A percentile compares a stretch with the other conserved stretches of the same genome.
Evolutionary conservation across 2,113 vertebrate genomes (phyloP).

Genomic region (Rhodinocichla rosea): DNA sequence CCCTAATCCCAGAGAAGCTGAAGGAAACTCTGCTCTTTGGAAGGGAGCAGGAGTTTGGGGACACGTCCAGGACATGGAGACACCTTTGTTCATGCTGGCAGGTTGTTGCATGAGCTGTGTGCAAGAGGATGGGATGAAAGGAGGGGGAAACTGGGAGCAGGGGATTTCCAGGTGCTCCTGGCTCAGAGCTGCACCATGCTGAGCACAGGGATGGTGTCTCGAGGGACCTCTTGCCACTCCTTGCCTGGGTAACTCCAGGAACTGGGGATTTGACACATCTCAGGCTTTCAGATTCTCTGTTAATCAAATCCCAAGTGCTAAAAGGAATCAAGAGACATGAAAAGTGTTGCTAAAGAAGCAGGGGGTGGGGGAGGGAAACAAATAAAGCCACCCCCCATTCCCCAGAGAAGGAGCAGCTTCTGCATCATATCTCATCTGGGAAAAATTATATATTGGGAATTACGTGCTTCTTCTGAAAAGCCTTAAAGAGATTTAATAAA

Average conservation of each 20-base stretch:
- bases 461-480: conserved; percentile 33
- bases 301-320: neutral
- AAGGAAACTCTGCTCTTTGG: neutral
- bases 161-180: neutral
- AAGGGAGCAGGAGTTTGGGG: neutral
- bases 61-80: neutral
- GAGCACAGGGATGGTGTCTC: neutral
- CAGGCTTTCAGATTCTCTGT: neutral
- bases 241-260: neutral
- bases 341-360: conserved; percentile 8
- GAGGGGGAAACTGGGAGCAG: neutral
- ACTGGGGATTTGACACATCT: neutral
- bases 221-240: neutral
- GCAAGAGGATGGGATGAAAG: neutral
- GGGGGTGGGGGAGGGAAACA: neutral
- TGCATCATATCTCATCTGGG: conserved; percentile 32
- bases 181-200: fast-evolving
- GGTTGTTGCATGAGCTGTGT: neutral
- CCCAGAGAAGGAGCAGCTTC: conserved; percentile 7
- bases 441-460: conserved; percentile 55
- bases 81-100: neutral
- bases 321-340: neutral
- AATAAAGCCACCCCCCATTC: neutral
- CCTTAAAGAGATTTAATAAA: conserved; percentile 59
- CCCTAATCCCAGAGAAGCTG: conserved; percentile 1